A percentile compares a stretch with the other conserved stretches of the same genome.
Evolutionary conservation across 2,888 invertebrate species (phyloP).

Genomic region (Brachyopa scutellaris): DNA sequence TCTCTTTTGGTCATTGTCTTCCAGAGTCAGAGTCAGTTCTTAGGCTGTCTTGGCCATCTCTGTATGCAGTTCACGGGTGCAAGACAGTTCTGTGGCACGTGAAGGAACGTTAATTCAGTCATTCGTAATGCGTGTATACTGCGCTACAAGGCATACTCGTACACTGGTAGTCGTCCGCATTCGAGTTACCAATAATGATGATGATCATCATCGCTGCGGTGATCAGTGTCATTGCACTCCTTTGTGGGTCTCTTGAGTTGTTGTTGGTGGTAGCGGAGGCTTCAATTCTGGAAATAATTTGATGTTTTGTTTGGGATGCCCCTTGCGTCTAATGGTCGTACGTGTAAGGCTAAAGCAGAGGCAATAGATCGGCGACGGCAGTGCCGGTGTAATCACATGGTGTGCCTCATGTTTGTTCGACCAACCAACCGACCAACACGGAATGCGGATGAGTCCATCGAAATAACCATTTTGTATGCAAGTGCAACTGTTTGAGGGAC

Average conservation of each 20-base stretch:
- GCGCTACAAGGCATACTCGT: conserved; percentile 51
- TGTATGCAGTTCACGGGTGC: conserved; percentile 73
- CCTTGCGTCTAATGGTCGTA: conserved; percentile 71
- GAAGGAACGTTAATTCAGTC: conserved; percentile 73
- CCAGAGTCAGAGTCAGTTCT: conserved; percentile 57
- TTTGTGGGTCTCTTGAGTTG: conserved; percentile 68
- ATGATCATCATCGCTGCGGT: conserved; percentile 64
- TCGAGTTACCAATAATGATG: conserved; percentile 72
- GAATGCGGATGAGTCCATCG: conserved; percentile 73
- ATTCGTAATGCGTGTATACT: conserved; percentile 71
- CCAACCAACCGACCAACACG: conserved; percentile 61
- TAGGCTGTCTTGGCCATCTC: conserved; percentile 65
- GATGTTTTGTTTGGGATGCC: conserved; percentile 71
- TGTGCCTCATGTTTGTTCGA: conserved; percentile 68
- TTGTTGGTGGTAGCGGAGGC: conserved; percentile 51
- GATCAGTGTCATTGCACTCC: conserved; percentile 73
- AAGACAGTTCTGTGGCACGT: conserved; percentile 73
- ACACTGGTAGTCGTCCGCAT: conserved; percentile 72
- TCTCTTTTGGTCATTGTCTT: conserved; percentile 72
- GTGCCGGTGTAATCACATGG: conserved; percentile 62
- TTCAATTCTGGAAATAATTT: conserved; percentile 73
- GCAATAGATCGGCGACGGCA: conserved; percentile 63
- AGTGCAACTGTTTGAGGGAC: conserved; percentile 72
- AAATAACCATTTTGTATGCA: conserved; percentile 73
- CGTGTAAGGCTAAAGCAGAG: conserved; percentile 66